Conservation (phyloP, 2,113 vertebrate species). For the Willisornis vidua region DNA sequence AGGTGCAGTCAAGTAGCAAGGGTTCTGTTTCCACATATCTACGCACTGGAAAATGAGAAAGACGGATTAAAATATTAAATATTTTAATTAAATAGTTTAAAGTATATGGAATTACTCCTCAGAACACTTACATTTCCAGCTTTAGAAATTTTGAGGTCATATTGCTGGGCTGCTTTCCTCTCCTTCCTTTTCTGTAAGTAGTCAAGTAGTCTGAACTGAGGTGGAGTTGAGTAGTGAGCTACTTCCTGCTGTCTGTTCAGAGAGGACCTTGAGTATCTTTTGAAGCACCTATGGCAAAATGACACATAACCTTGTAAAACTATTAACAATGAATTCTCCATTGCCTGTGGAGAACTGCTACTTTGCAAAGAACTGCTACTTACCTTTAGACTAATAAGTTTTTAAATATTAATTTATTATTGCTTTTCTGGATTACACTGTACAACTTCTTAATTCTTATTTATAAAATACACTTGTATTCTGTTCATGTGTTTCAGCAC, state of each 20-base stretch:
- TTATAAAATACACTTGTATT: background rate
- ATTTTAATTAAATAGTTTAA: background rate
- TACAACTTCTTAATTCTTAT: background rate
- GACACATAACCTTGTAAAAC: background rate
- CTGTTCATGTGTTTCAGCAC: background rate
- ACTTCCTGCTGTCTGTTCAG: slow-evolving; percentile 94
- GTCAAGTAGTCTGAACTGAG: slow-evolving; percentile 91
- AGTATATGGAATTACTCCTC: background rate
- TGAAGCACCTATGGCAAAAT: slow-evolving; percentile 84
- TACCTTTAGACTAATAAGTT: background rate
- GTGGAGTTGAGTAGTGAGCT: slow-evolving; percentile 85
- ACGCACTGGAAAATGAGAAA: slow-evolving; percentile 84
- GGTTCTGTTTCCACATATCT: slow-evolving; percentile 95
- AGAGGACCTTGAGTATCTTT: slow-evolving; percentile 90
- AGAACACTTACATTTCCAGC: slow-evolving; percentile 88
- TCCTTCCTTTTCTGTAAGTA: slow-evolving; percentile 96
- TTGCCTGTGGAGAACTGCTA: background rate
- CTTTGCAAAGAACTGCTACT: background rate
- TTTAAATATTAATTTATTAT: background rate
- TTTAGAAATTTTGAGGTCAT: slow-evolving; percentile 98
- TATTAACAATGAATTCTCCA: background rate
- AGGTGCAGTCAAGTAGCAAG: slow-evolving; percentile 88
- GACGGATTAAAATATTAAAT: background rate
- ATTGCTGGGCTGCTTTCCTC: slow-evolving; percentile 87
- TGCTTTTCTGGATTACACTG: background rate